Evolutionary conservation across 1,140 invertebrate genomes (phyloP), one percentile per base, ranked within the genome.

Genomic region (Sinonovacula constricta): DNA sequence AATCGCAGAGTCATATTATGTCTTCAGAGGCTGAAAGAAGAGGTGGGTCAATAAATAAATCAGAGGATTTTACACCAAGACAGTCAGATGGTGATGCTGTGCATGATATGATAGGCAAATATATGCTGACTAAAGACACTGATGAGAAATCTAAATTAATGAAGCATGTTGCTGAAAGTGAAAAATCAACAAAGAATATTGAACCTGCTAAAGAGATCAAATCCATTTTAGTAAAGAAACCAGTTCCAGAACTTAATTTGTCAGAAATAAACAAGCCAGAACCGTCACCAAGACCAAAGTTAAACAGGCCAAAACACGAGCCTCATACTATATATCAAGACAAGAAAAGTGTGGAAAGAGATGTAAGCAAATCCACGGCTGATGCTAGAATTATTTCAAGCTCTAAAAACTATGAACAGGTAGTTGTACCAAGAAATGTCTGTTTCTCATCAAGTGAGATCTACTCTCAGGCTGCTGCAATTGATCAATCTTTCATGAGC

Each of bases 401-500:
- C 14, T 26, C 45, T 22, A 83, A 79, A 65, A 87, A 84, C 66
- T 87, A 86, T 74, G 81, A 86, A 5, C 84, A 87, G 59, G 69
- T 83, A 2, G 71, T 75, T 24, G 76, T 87, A 0, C 72, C 86
- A 15, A 66, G 49, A 56, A 83, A 85, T 74, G 79, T 84, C 3
- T 81, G 81, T 14, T 87, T 83, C 67, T 85, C 86, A 26, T 71
- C 83, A 60, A 82, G 86, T 70, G 85, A 87, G 78, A 87, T 87
- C 30, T 87, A 87, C 66, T 63, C 71, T 22, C 83, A 87, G 53
- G 86, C 86, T 34, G 39, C 39, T 45, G 39, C 39, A 45, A 10
- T 10, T 45, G 39, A 45, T 18, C n/a, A n/a, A n/a, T n/a, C n/a
- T n/a, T n/a, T n/a, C n/a, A n/a, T n/a, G n/a, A n/a, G n/a, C n/a